phyloP scores from a whole-genome alignment of 2,888 invertebrate genomes.

The Allolobophora icterica region DNA sequence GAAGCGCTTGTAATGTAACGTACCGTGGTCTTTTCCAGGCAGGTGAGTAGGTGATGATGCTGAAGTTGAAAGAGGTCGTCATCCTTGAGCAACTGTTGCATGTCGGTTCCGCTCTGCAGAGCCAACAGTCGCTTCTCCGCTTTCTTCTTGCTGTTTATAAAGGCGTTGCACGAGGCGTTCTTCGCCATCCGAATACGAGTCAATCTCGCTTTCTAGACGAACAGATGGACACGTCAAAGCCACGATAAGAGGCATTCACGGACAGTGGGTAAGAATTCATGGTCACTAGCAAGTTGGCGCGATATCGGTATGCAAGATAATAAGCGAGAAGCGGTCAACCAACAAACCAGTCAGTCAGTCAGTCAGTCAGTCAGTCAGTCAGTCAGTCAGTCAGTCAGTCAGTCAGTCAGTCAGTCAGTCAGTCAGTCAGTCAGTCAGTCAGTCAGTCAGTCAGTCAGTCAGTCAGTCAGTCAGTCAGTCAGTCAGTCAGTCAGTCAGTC shows the following conservation, averaged over 20 bases:
- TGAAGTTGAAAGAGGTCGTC: conserved; percentile 48
- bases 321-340: too few relatives aligned
- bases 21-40: conserved; percentile 97
- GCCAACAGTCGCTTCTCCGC: conserved; percentile 75
- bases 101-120: conserved; percentile 81
- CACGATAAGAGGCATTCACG: too few relatives aligned
- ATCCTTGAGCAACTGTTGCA: conserved; percentile 87
- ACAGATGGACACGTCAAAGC: background rate
- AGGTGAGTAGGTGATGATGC: conserved; percentile 75
- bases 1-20: background rate
- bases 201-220: conserved; percentile 91
- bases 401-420: background rate
- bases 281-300: too few relatives aligned
- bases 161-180: conserved; percentile 96
- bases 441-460: background rate
- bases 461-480: background rate
- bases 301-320: too few relatives aligned
- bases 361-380: too few relatives aligned
- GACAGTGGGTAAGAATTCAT: too few relatives aligned
- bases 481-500: too few relatives aligned
- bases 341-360: too few relatives aligned
- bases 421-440: too few relatives aligned
- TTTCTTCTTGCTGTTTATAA: conserved; percentile 97
- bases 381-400: background rate
- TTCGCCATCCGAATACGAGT: conserved; percentile 98